Evolutionary conservation across 2,888 invertebrate genomes (phyloP).

Genomic region (Gerris lacustris): DNA sequence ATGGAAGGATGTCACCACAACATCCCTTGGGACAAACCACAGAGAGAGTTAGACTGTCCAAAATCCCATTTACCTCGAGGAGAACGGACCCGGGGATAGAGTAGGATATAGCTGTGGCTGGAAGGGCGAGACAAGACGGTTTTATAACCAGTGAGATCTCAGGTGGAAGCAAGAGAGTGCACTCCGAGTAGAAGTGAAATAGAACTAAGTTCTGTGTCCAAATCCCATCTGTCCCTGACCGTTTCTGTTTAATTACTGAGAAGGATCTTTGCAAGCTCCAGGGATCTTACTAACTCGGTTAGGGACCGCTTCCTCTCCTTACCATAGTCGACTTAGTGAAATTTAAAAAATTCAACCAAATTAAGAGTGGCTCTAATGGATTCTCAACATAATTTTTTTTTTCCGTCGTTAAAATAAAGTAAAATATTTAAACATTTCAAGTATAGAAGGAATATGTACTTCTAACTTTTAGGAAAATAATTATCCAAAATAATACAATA

Average conservation of each 20-base stretch:
- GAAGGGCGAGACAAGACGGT: no score
- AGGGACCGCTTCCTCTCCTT: not conserved
- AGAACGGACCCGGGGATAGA: not conserved
- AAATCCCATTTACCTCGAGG: not conserved
- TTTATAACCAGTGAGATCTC: no score
- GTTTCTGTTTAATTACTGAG: not conserved
- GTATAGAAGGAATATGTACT: no score
- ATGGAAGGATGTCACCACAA: not conserved
- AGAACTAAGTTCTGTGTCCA: constrained; percentile 2
- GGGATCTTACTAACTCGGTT: constrained; percentile 1
- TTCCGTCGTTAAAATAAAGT: no score
- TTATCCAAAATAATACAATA: no score
- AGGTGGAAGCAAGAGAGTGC: no score
- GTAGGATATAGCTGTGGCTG: no score
- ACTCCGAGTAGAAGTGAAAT: not conserved
- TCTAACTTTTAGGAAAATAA: no score
- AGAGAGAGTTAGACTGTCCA: constrained; percentile 3
- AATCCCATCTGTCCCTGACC: constrained; percentile 5
- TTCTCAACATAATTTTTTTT: no score
- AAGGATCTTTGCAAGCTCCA: not conserved
- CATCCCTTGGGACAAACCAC: not conserved
- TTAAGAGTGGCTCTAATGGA: not conserved
- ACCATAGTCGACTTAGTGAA: not conserved
- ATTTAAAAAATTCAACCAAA: not conserved
- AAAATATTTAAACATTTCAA: no score